Conservation (phyloP, 2,113 vertebrate genomes). For the Dipodomys spectabilis region DNA sequence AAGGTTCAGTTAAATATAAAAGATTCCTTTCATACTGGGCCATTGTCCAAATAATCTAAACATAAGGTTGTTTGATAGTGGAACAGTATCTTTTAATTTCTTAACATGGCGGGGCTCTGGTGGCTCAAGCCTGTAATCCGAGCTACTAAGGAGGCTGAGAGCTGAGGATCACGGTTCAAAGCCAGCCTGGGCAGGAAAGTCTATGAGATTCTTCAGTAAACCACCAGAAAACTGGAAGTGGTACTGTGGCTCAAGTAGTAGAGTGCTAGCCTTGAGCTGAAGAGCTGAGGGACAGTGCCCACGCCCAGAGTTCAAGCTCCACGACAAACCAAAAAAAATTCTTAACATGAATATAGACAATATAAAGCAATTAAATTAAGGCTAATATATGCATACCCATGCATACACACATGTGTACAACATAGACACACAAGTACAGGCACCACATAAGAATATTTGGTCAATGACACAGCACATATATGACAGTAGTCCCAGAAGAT, state of each 20-base stretch:
- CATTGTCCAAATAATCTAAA: slow-evolving; percentile 2
- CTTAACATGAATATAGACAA: neutral
- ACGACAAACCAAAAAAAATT: too few relatives aligned
- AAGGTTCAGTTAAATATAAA: neutral
- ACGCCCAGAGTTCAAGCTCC: too few relatives aligned
- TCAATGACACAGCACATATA: neutral
- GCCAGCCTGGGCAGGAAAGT: too few relatives aligned
- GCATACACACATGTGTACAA: neutral
- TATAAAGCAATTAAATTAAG: neutral
- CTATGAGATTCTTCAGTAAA: too few relatives aligned
- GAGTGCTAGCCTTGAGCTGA: too few relatives aligned
- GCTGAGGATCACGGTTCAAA: too few relatives aligned
- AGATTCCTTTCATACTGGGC: neutral
- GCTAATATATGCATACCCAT: neutral
- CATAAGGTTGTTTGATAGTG: neutral
- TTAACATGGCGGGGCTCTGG: neutral
- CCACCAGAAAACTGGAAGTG: too few relatives aligned
- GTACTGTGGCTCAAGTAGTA: too few relatives aligned
- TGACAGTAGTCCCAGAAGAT: neutral
- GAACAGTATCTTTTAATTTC: neutral
- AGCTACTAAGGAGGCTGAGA: too few relatives aligned
- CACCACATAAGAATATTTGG: neutral
- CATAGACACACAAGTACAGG: neutral
- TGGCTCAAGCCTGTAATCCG: too few relatives aligned
- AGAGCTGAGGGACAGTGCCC: too few relatives aligned